A percentile compares a stretch with the other conserved stretches of the same genome.
Evolutionary conservation across 2,113 vertebrate species (phyloP).

Genomic region (Megaptera novaeangliae): DNA sequence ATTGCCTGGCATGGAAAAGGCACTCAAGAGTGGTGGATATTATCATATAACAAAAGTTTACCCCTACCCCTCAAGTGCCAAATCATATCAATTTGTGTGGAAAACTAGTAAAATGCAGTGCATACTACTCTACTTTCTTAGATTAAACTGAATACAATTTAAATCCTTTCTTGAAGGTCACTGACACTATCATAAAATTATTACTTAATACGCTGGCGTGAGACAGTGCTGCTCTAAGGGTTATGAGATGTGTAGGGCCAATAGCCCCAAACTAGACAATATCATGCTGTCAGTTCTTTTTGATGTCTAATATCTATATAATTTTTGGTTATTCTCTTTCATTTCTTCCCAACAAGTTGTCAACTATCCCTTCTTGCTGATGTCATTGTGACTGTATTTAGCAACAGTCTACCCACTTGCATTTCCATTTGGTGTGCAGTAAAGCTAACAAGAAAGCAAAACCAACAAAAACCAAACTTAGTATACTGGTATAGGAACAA

Average conservation of each 20-base stretch:
- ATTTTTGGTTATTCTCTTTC: not conserved
- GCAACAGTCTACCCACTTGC: not conserved
- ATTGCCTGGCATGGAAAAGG: not conserved
- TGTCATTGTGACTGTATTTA: not conserved
- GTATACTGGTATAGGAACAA: not conserved
- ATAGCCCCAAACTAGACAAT: not conserved
- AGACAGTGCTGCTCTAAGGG: not conserved
- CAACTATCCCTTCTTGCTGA: not conserved
- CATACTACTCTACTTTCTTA: not conserved
- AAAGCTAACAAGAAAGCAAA: not conserved
- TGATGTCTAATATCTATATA: not conserved
- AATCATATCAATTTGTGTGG: not conserved
- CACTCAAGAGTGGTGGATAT: not conserved
- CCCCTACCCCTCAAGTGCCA: not conserved
- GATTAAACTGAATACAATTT: constrained; percentile 12
- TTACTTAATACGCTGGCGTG: not conserved
- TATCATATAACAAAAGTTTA: not conserved
- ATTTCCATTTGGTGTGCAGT: not conserved
- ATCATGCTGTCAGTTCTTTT: not conserved
- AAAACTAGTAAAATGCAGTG: not conserved
- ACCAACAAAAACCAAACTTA: not conserved
- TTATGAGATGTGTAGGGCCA: not conserved
- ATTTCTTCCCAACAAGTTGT: not conserved
- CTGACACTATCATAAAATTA: not conserved
- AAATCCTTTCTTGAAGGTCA: not conserved